Evolutionary conservation across 2,797 vertebrate genomes (phyloP).

Genomic region (Hydrophis major): DNA sequence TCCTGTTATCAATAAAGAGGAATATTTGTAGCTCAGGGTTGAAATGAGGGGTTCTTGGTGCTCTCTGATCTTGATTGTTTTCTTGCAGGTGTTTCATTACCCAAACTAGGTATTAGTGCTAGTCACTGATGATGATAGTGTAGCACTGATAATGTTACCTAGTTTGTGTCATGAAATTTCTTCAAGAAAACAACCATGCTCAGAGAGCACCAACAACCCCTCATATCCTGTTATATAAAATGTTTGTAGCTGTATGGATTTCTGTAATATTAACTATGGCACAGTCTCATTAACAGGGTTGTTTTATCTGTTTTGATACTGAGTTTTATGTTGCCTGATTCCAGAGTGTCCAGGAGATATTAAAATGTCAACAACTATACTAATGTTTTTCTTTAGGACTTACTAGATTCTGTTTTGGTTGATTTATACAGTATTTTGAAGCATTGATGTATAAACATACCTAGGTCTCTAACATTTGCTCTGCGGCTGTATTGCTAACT

Average conservation of each 20-base stretch:
- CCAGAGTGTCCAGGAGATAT: neutral
- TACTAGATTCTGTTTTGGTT: constrained; percentile 13
- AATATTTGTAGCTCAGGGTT: neutral
- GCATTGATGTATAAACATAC: constrained; percentile 2
- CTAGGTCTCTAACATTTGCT: neutral
- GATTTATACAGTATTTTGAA: neutral
- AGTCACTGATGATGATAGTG: neutral
- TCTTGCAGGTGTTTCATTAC: neutral
- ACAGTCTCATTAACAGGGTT: neutral
- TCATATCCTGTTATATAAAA: neutral
- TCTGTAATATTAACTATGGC: neutral
- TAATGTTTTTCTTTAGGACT: neutral
- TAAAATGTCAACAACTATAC: neutral
- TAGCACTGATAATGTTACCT: neutral
- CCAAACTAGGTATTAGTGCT: neutral
- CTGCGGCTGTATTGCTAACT: constrained; percentile 1
- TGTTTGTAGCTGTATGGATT: neutral
- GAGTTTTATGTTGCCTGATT: neutral
- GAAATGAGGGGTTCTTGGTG: neutral
- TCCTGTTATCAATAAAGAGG: neutral
- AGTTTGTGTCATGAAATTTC: neutral
- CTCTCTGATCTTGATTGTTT: neutral
- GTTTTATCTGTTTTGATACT: neutral
- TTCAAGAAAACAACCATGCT: neutral
- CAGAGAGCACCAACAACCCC: neutral